Conservation (phyloP, 2,888 invertebrate genomes). For the Ormyrus labotus region DNA sequence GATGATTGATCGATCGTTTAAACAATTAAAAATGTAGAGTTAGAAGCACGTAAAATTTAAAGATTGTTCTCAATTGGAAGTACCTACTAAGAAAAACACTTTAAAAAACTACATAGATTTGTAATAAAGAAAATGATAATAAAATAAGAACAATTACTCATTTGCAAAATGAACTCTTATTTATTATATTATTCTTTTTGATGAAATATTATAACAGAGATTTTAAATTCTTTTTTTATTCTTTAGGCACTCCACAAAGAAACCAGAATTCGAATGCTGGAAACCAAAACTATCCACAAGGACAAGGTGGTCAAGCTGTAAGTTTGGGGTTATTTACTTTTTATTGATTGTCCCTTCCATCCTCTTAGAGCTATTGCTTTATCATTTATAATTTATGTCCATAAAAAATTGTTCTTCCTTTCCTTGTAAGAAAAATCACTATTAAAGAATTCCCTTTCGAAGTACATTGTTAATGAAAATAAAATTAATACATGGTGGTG, state of each 20-base stretch:
- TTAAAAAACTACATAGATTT: not conserved
- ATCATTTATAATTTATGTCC: slow-evolving; percentile 2
- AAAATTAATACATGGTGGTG: slow-evolving; percentile 21
- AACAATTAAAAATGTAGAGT: too few species aligned
- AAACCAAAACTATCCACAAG: slow-evolving; percentile 8
- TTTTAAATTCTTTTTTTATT: not conserved
- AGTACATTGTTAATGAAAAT: not conserved
- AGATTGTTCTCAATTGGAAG: too few species aligned
- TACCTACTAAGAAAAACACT: too few species aligned
- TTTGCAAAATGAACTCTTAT: slow-evolving; percentile 25
- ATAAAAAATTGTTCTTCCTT: slow-evolving; percentile 1
- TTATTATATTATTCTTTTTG: not conserved
- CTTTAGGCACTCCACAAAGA: slow-evolving; percentile 43
- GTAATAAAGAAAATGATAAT: not conserved
- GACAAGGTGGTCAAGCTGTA: slow-evolving; percentile 21
- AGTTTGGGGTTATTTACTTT: slow-evolving; percentile 9
- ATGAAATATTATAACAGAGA: not conserved
- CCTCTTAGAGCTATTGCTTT: slow-evolving; percentile 31
- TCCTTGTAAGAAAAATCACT: slow-evolving; percentile 3
- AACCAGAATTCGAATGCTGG: slow-evolving; percentile 17
- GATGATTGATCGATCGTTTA: too few species aligned
- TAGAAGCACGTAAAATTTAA: too few species aligned
- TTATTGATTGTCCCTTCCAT: not conserved
- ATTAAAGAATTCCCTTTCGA: not conserved
- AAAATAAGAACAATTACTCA: not conserved